phyloP scores from a whole-genome alignment of 2,888 invertebrate species.

The Lagria hirta region DNA sequence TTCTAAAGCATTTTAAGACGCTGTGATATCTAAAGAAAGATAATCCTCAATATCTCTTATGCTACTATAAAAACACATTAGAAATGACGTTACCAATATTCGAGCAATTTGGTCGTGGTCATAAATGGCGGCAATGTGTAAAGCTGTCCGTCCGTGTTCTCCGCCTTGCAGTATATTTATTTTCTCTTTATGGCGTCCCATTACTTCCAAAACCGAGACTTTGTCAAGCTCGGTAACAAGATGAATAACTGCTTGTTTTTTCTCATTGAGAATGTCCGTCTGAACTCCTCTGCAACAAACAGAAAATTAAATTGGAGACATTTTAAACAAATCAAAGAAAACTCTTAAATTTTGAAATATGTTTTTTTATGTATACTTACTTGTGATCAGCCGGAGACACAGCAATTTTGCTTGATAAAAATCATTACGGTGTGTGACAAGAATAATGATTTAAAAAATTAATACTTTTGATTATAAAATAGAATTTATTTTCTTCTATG shows the following conservation, averaged over 20 bases:
- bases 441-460: no score
- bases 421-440: no score
- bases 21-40: no score
- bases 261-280: conserved; percentile 70
- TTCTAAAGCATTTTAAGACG: no score
- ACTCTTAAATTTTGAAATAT: no score
- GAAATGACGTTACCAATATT: conserved; percentile 79
- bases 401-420: no score
- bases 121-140: conserved; percentile 82
- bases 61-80: no score
- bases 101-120: conserved; percentile 81
- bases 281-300: conserved; percentile 65
- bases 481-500: no score
- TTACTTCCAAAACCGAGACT: conserved; percentile 67
- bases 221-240: conserved; percentile 77
- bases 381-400: no score
- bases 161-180: conserved; percentile 78
- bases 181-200: conserved; percentile 67
- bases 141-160: conserved; percentile 76
- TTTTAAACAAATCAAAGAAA: conserved; percentile 2
- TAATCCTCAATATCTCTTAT: no score
- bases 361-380: no score
- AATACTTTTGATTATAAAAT: no score
- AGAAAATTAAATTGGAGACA: conserved; percentile 43
- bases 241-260: conserved; percentile 78